Conservation (phyloP, 2,888 invertebrate genomes). For the Cephus spinipes region DNA sequence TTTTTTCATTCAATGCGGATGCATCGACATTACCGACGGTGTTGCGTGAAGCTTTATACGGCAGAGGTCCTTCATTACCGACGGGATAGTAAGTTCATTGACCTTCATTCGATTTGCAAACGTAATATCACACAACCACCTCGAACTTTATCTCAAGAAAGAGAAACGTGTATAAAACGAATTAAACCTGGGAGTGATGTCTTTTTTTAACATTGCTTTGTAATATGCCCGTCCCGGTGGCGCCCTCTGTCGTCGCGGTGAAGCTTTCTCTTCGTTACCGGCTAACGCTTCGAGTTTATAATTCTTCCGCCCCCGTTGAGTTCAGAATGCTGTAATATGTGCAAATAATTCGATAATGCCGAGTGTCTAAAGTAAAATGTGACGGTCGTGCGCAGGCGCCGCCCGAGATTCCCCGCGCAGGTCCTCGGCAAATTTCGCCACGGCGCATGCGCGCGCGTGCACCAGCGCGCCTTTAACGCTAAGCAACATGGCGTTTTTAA, state of each 20-base stretch:
- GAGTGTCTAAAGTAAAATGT: background rate
- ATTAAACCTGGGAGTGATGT: background rate
- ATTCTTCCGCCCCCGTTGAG: constrained; percentile 19
- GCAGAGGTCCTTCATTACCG: background rate
- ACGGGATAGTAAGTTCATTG: background rate
- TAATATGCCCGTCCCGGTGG: background rate
- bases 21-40: background rate
- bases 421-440: background rate
- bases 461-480: background rate
- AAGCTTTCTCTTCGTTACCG: constrained; percentile 8
- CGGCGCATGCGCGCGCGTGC: background rate
- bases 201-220: background rate
- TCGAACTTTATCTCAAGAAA: background rate
- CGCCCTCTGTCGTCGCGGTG: constrained; percentile 14
- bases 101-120: background rate
- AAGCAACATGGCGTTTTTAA: background rate
- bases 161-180: background rate
- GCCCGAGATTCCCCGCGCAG: background rate
- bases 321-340: constrained; percentile 49
- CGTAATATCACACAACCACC: background rate
- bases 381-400: background rate
- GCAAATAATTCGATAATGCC: constrained; percentile 60
- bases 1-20: constrained; percentile 15
- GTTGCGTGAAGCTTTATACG: background rate
- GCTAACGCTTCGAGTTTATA: constrained; percentile 9